phyloP scores from a whole-genome alignment of 2,888 invertebrate genomes.

The Rutpela maculata region DNA sequence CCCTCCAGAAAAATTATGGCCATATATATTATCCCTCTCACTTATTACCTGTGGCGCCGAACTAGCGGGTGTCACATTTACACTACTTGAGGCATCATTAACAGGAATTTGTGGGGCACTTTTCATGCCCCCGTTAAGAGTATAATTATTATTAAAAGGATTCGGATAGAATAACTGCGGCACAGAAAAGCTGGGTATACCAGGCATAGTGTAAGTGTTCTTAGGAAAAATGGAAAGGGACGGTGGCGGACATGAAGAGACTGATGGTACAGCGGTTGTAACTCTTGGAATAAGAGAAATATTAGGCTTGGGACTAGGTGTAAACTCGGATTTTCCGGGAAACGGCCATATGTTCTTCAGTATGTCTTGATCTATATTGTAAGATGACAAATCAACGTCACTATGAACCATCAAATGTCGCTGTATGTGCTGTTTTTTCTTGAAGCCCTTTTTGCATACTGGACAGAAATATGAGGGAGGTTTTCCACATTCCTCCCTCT shows the following conservation, averaged over 20 bases:
- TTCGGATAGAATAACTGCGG: conserved; percentile 26
- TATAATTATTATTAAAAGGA: not conserved
- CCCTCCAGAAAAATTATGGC: not conserved
- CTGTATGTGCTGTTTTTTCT: conserved; percentile 69
- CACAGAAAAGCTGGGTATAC: conserved; percentile 25
- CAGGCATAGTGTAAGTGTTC: conserved; percentile 35
- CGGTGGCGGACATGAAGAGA: conserved; percentile 35
- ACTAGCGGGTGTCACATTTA: too few species aligned
- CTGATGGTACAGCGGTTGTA: conserved; percentile 2
- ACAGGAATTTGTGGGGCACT: not conserved
- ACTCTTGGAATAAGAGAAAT: not conserved
- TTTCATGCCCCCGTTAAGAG: not conserved
- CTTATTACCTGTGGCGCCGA: not conserved
- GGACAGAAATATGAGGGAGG: conserved; percentile 74
- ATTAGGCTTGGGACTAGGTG: not conserved
- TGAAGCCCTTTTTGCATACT: conserved; percentile 71
- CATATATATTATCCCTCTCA: not conserved
- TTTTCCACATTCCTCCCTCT: conserved; percentile 75
- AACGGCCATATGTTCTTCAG: conserved; percentile 41
- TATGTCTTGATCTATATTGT: conserved; percentile 38
- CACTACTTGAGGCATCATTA: not conserved
- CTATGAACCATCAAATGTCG: conserved; percentile 63
- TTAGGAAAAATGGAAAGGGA: conserved; percentile 40
- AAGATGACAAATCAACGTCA: conserved; percentile 43
- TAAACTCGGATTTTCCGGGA: conserved; percentile 9